Evolutionary conservation across 2,888 invertebrate species (phyloP).

Genomic region (Mayetiola destructor): DNA sequence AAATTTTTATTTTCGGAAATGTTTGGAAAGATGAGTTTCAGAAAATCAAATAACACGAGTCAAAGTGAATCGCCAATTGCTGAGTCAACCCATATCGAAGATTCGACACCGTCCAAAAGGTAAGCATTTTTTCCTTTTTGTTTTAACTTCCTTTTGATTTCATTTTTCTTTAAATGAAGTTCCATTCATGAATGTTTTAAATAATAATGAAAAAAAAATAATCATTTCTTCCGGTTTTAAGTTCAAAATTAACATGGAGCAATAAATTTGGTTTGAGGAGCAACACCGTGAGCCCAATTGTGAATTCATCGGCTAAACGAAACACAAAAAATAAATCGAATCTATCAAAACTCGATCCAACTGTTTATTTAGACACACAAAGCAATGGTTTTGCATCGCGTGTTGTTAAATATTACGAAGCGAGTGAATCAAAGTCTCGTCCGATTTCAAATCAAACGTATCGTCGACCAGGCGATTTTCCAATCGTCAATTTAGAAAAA

Average conservation of each 20-base stretch:
- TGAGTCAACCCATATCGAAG: not conserved
- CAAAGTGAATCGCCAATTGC: not conserved
- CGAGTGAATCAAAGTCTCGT: slow-evolving; percentile 11
- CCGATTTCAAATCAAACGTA: slow-evolving; percentile 32
- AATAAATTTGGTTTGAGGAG: not conserved
- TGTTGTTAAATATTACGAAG: slow-evolving; percentile 37
- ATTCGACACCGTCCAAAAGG: not conserved
- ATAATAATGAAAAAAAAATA: not conserved
- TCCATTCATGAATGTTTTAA: not conserved
- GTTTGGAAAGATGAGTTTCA: not conserved
- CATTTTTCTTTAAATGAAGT: not conserved
- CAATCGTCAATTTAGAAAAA: slow-evolving; percentile 38
- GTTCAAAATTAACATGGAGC: not conserved
- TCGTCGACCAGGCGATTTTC: slow-evolving; percentile 36
- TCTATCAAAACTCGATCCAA: slow-evolving; percentile 8
- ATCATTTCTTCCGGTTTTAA: not conserved
- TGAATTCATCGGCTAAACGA: not conserved
- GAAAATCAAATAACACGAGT: not conserved
- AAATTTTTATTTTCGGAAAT: too few species aligned
- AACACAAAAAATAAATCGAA: not conserved
- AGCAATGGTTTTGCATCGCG: slow-evolving; percentile 39
- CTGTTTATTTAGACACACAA: slow-evolving; percentile 36
- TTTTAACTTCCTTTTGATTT: not conserved
- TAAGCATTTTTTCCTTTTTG: not conserved
- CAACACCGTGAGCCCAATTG: not conserved